Conservation (phyloP, 2,888 invertebrate species). For the Oxycera nigricornis region DNA sequence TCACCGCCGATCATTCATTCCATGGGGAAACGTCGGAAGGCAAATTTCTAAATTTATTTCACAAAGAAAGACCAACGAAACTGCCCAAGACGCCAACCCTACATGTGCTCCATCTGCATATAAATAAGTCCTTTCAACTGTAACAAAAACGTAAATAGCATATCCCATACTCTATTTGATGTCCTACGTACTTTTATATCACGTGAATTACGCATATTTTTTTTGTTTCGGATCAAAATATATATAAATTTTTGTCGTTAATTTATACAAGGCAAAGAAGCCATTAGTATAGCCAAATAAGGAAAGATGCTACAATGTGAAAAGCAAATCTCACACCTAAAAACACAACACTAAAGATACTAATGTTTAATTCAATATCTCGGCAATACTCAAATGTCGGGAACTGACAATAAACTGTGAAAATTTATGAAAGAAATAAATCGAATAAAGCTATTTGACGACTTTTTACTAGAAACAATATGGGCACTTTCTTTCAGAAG, state of each 20-base stretch:
- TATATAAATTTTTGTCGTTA: background rate
- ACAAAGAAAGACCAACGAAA: no score
- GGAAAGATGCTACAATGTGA: background rate
- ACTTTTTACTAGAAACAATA: background rate
- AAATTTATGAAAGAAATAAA: constrained; percentile 49
- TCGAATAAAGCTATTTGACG: background rate
- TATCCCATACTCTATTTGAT: background rate
- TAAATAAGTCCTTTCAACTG: no score
- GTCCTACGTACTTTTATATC: background rate
- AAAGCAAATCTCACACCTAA: background rate
- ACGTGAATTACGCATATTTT: background rate
- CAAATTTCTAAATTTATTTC: no score
- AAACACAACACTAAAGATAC: background rate
- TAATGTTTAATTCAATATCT: constrained; percentile 55
- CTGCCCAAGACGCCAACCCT: no score
- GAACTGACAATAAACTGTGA: constrained; percentile 64
- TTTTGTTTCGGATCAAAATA: no score
- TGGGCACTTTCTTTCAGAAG: background rate
- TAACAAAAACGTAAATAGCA: no score
- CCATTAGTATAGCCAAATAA: background rate
- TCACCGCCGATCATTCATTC: no score
- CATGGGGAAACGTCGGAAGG: no score
- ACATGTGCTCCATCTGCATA: no score
- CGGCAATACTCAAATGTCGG: constrained; percentile 62
- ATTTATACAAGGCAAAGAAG: background rate